These are phyloP conservation scores for Poecilia velifera DNA, from an alignment of 2,797 vertebrate species.

Conservation along the genomic window DNA sequence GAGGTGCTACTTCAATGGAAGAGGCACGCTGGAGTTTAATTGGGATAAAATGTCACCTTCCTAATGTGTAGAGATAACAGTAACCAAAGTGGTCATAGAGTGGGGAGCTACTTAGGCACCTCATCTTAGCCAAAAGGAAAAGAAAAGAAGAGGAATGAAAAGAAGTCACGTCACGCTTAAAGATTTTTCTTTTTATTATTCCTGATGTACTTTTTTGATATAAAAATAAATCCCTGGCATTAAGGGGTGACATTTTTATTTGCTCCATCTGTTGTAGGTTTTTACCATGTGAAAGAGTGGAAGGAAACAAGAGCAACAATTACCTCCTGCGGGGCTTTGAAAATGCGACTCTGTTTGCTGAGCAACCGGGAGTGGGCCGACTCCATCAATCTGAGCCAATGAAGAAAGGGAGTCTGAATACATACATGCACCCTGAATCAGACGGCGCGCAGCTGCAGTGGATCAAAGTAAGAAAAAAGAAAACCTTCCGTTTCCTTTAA, in stretches of 20 bases:
- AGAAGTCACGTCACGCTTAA: neutral
- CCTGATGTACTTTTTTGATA: neutral
- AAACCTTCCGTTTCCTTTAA: neutral
- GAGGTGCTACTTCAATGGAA: slow-evolving; percentile 53
- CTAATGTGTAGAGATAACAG: slow-evolving; percentile 15
- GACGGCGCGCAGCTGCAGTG: neutral
- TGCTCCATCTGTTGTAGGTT: neutral
- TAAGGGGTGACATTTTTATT: neutral
- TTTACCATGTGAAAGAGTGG: neutral
- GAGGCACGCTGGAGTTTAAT: slow-evolving; percentile 56
- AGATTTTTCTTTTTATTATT: neutral
- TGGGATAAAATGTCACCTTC: slow-evolving; percentile 47
- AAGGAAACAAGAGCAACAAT: slow-evolving; percentile 4
- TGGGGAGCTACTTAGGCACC: slow-evolving; percentile 11
- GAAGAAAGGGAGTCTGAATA: slow-evolving; percentile 10
- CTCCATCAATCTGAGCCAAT: slow-evolving; percentile 18
- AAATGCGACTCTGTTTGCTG: slow-evolving; percentile 15
- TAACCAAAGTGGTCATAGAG: slow-evolving; percentile 25
- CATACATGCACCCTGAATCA: slow-evolving; percentile 5
- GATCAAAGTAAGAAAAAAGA: slow-evolving; percentile 1
- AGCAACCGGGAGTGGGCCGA: slow-evolving; percentile 20
- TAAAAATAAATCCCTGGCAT: neutral
- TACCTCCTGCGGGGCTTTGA: neutral
- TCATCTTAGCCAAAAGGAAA: neutral
- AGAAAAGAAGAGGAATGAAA: neutral